These are phyloP conservation scores for Diplazon laetatorius DNA, from an alignment of 2,888 invertebrate species.

Conservation along the genomic window DNA sequence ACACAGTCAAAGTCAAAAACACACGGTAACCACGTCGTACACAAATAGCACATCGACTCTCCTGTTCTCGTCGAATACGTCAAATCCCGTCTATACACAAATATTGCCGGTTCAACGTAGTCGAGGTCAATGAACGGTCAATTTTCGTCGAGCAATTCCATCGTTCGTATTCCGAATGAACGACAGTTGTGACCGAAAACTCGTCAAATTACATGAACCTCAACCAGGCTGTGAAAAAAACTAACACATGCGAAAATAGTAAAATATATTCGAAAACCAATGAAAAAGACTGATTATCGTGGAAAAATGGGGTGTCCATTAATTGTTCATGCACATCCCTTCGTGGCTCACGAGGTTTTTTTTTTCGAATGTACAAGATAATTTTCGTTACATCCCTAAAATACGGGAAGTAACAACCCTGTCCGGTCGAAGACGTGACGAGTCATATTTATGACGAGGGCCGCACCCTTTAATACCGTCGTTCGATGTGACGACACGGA, in stretches of 20 bases:
- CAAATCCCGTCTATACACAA: not conserved
- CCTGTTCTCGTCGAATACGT: constrained; percentile 21
- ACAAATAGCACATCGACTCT: not conserved
- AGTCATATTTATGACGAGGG: constrained; percentile 72
- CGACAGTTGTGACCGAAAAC: no score
- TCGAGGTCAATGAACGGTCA: constrained; percentile 11
- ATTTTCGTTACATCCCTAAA: constrained; percentile 27
- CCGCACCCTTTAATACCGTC: constrained; percentile 66
- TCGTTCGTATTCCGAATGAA: not conserved
- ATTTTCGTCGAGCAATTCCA: not conserved
- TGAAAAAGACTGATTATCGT: no score
- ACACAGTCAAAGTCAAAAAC: no score
- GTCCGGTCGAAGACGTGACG: constrained; percentile 66
- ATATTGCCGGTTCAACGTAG: not conserved
- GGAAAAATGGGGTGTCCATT: no score
- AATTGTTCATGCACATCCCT: constrained; percentile 13
- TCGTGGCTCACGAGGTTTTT: not conserved
- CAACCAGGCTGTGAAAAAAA: no score
- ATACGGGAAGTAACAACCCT: constrained; percentile 23
- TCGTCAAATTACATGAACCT: no score
- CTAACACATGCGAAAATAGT: no score
- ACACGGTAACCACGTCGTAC: no score
- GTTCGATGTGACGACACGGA: constrained; percentile 69
- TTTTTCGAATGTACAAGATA: constrained; percentile 2
- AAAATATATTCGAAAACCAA: no score